A percentile compares a stretch with the other conserved stretches of the same genome.
These are phyloP conservation scores for Heliocidaris erythrogramma DNA, from an alignment of 35 echinoderm and acorn worm species.

Conservation along the genomic window DNA sequence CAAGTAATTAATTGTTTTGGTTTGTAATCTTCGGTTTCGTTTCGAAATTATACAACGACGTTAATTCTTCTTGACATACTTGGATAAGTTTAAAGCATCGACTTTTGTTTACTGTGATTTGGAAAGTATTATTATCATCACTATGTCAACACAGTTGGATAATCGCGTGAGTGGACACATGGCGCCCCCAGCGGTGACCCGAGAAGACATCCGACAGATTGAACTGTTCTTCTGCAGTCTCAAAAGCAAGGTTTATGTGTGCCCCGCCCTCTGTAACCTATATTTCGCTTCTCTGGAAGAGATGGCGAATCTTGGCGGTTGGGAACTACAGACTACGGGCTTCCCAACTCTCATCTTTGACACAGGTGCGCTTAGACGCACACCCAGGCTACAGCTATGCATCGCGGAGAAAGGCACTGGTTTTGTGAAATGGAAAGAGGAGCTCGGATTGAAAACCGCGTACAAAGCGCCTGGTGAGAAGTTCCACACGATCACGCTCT, in stretches of 20 bases:
- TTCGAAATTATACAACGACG: not conserved
- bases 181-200: slow-evolving; percentile 35
- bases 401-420: slow-evolving; percentile 96
- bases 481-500: slow-evolving; percentile 83
- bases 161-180: slow-evolving; percentile 2
- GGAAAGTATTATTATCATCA: not conserved
- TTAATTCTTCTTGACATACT: not conserved
- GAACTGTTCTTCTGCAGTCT: slow-evolving; percentile 90
- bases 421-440: slow-evolving; percentile 88
- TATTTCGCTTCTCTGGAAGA: slow-evolving; percentile 87
- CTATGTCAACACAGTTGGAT: slow-evolving; percentile 12
- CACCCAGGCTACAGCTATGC: slow-evolving; percentile 68
- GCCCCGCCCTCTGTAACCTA: slow-evolving; percentile 87
- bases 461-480: slow-evolving; percentile 90
- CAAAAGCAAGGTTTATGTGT: slow-evolving; percentile 92
- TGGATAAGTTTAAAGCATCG: not conserved
- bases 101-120: not conserved
- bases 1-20: not conserved
- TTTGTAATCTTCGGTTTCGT: not conserved
- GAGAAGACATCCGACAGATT: slow-evolving; percentile 82
- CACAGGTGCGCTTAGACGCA: slow-evolving; percentile 43
- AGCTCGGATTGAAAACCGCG: slow-evolving; percentile 48
- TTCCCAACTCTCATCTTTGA: slow-evolving; percentile 88
- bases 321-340: slow-evolving; percentile 90
- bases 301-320: slow-evolving; percentile 86